A percentile compares a stretch with the other conserved stretches of the same genome.
phyloP scores from a whole-genome alignment of 2,888 invertebrate genomes.

The Caenorhabditis sp. region DNA sequence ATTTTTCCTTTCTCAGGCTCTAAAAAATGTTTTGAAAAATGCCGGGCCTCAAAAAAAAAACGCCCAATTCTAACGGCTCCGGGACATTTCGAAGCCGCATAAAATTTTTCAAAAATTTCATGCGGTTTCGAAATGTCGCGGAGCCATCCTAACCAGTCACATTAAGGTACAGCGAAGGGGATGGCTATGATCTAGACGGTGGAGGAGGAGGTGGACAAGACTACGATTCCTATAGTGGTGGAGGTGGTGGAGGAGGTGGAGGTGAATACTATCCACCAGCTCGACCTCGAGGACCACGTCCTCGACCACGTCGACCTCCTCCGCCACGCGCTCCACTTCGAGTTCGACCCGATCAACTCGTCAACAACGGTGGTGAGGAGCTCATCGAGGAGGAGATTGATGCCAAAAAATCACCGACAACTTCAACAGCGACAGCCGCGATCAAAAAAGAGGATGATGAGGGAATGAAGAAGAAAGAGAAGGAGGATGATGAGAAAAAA shows the following conservation, averaged over 20 bases:
- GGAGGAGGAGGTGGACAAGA: not conserved
- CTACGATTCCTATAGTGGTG: not conserved
- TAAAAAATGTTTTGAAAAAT: too few relatives aligned
- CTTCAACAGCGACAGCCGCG: not conserved
- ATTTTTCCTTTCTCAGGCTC: too few relatives aligned
- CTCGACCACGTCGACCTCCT: conserved; percentile 13
- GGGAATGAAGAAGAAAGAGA: conserved; percentile 2
- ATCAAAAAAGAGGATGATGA: not conserved
- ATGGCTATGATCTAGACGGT: conserved; percentile 10
- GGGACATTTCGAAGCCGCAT: too few relatives aligned
- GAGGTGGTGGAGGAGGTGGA: not conserved
- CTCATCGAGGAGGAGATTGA: not conserved
- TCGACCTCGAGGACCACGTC: not conserved
- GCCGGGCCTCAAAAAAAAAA: too few relatives aligned
- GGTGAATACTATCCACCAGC: conserved; percentile 1
- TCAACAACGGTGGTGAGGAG: conserved; percentile 11
- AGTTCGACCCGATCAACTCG: conserved; percentile 15
- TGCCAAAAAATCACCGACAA: not conserved
- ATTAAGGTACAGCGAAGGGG: conserved; percentile 35
- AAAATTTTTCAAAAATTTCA: too few relatives aligned
- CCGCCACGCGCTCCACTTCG: conserved; percentile 18
- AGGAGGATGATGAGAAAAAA: conserved; percentile 3
- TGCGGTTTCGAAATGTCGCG: too few relatives aligned
- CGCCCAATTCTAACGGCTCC: too few relatives aligned
- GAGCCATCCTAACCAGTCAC: too few relatives aligned